Conservation (phyloP, 2,797 vertebrate species). For the Sebastes umbrosus region DNA sequence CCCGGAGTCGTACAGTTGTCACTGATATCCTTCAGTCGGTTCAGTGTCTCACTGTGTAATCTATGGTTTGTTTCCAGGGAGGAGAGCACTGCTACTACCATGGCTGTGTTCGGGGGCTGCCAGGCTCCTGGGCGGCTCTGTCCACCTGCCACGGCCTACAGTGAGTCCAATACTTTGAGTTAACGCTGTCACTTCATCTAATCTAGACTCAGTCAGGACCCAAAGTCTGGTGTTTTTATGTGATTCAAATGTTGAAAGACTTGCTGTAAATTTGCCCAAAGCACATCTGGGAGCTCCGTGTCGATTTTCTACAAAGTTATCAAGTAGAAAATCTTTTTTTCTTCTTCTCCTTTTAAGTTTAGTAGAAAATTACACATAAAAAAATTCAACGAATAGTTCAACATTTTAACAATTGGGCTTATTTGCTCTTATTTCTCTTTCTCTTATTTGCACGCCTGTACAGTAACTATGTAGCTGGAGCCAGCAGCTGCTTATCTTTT, state of each 20-base stretch:
- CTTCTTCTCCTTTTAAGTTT: background rate
- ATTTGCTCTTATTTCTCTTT: background rate
- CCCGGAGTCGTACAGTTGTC: conserved; percentile 16
- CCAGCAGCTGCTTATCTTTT: background rate
- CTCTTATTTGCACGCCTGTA: background rate
- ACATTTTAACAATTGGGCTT: background rate
- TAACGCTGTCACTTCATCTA: background rate
- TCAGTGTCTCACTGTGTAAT: conserved; percentile 5
- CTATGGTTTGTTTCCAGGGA: conserved; percentile 77
- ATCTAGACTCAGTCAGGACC: background rate
- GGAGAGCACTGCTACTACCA: conserved; percentile 98
- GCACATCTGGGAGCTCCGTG: background rate
- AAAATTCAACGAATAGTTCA: background rate
- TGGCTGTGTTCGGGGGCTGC: conserved; percentile 85
- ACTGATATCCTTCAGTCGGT: conserved; percentile 36
- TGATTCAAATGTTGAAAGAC: background rate
- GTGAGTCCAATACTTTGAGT: conserved; percentile 77
- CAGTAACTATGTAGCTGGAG: background rate
- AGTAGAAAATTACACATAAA: background rate
- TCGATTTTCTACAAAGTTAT: background rate
- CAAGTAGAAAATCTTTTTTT: background rate
- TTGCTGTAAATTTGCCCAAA: too few species aligned
- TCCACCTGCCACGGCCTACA: conserved; percentile 93
- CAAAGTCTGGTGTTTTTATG: background rate
- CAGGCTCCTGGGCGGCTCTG: conserved; percentile 88